phyloP scores from a whole-genome alignment of 2,888 invertebrate genomes.

The Scaptomyza flava region DNA sequence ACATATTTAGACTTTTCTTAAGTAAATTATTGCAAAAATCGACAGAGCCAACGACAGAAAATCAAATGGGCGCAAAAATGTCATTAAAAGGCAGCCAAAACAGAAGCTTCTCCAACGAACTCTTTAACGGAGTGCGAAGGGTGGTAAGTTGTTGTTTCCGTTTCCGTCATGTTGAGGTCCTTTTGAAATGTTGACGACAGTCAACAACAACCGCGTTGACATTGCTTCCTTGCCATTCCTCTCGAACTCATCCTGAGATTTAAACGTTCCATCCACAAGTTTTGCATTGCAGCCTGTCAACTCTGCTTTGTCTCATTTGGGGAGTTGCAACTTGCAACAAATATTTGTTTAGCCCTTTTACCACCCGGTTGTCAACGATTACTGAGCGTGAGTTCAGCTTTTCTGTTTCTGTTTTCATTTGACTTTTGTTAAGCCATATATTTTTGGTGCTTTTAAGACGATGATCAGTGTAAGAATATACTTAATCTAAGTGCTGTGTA shows the following conservation, averaged over 20 bases:
- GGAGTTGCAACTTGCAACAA: slow-evolving; percentile 55
- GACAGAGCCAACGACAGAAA: slow-evolving; percentile 62
- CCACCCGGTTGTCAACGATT: slow-evolving; percentile 52
- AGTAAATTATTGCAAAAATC: slow-evolving; percentile 76
- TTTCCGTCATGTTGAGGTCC: slow-evolving; percentile 73
- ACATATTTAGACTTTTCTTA: slow-evolving; percentile 73
- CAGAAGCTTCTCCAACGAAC: not conserved
- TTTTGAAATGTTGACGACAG: slow-evolving; percentile 59
- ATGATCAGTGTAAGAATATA: slow-evolving; percentile 1
- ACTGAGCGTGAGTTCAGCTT: not conserved
- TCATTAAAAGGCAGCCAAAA: slow-evolving; percentile 66
- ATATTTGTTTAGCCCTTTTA: slow-evolving; percentile 75
- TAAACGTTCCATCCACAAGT: slow-evolving; percentile 17
- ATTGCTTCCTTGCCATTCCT: slow-evolving; percentile 18
- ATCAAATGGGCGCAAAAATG: slow-evolving; percentile 77
- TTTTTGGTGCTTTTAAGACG: slow-evolving; percentile 27
- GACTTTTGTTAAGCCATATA: slow-evolving; percentile 35
- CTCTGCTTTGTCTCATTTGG: slow-evolving; percentile 51
- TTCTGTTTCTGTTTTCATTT: slow-evolving; percentile 61
- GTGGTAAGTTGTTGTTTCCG: slow-evolving; percentile 77
- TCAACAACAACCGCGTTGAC: slow-evolving; percentile 19
- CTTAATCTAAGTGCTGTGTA: not conserved
- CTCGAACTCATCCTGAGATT: slow-evolving; percentile 27
- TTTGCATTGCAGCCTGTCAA: slow-evolving; percentile 26
- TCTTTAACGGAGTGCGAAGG: slow-evolving; percentile 29